phyloP scores from a whole-genome alignment of 2,888 invertebrate genomes.

The Drosophila mettleri region DNA sequence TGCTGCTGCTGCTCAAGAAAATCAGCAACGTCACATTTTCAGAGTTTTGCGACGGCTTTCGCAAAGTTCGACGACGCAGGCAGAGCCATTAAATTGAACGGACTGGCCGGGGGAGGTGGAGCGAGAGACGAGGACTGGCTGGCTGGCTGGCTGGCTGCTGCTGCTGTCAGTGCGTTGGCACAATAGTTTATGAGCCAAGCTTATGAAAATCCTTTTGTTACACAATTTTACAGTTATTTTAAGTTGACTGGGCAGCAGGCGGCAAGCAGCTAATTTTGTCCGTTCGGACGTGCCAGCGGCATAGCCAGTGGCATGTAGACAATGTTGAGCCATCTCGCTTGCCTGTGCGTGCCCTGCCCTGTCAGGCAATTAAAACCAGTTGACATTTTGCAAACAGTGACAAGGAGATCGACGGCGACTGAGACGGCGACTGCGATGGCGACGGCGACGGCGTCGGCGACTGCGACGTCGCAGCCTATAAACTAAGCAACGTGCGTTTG shows the following conservation, averaged over 20 bases:
- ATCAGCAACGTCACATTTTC: constrained; percentile 53
- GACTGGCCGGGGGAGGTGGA: neutral
- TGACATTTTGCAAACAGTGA: constrained; percentile 74
- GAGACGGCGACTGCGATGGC: neutral
- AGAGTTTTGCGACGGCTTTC: constrained; percentile 46
- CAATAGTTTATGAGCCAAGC: constrained; percentile 77
- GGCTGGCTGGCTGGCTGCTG: neutral
- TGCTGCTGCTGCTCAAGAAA: constrained; percentile 35
- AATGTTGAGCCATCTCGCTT: constrained; percentile 57
- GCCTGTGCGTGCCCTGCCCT: constrained; percentile 46
- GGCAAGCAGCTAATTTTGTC: constrained; percentile 62
- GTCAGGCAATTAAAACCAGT: constrained; percentile 77
- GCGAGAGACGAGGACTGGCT: neutral
- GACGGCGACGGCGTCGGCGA: constrained; percentile 10
- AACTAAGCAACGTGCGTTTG: constrained; percentile 80
- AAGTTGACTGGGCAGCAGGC: constrained; percentile 42
- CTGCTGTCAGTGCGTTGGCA: constrained; percentile 17
- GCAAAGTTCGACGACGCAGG: constrained; percentile 61
- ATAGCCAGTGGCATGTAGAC: constrained; percentile 38
- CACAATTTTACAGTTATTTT: constrained; percentile 78
- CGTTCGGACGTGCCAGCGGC: constrained; percentile 63
- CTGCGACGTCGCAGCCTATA: constrained; percentile 68
- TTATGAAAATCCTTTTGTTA: constrained; percentile 80
- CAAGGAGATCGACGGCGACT: constrained; percentile 30
- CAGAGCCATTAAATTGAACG: constrained; percentile 63